Conservation (phyloP, 2,113 vertebrate species). For the Arvicanthis niloticus region DNA sequence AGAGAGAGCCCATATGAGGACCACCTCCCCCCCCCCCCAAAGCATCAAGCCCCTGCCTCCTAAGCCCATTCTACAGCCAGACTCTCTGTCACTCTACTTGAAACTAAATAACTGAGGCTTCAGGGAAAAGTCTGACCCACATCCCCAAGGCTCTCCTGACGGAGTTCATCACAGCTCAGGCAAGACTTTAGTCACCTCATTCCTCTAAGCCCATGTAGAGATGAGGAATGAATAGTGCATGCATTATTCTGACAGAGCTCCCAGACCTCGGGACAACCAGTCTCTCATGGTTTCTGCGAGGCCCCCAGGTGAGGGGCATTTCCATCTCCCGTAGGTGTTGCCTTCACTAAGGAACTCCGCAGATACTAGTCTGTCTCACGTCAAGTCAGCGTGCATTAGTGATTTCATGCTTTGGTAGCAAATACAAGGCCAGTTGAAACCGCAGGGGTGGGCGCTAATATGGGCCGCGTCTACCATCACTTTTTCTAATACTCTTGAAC, state of each 20-base stretch:
- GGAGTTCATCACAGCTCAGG: background rate
- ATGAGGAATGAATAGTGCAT: too few species aligned
- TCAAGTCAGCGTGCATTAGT: background rate
- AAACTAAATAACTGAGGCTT: background rate
- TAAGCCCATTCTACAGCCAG: background rate
- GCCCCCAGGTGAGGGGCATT: background rate
- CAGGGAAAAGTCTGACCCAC: background rate
- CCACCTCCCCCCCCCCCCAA: background rate
- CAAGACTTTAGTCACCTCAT: background rate
- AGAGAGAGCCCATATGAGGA: fast-evolving
- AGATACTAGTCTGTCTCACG: background rate
- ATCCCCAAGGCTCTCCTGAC: background rate
- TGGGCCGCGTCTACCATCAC: background rate
- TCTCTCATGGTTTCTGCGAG: background rate
- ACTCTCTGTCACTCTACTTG: background rate
- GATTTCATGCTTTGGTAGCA: background rate
- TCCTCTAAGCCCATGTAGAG: background rate
- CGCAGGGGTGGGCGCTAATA: fast-evolving
- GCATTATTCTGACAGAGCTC: too few species aligned
- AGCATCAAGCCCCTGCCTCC: background rate
- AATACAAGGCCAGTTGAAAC: background rate
- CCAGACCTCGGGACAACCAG: background rate
- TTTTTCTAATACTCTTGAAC: background rate
- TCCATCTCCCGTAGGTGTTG: background rate
- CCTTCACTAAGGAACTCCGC: background rate